A percentile compares a stretch with the other conserved stretches of the same genome.
phyloP scores from a whole-genome alignment of 2,113 vertebrate species.

The Phrynosoma platyrhinos region DNA sequence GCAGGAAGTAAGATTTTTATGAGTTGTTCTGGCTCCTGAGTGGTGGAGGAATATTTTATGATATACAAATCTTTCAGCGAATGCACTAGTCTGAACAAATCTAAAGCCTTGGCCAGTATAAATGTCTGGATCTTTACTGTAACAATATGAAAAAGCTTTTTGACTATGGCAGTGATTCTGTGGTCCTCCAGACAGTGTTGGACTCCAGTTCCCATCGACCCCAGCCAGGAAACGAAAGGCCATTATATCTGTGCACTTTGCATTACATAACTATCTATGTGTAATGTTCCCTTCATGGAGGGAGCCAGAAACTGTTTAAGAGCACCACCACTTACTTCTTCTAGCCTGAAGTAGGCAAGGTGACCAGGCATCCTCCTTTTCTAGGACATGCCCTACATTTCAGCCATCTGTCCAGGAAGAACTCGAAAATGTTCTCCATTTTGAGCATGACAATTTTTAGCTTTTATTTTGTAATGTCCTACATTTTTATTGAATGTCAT shows the following conservation, averaged over 20 bases:
- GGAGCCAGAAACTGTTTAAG: background rate
- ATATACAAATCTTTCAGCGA: background rate
- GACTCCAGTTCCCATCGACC: background rate
- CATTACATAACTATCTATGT: too few relatives aligned
- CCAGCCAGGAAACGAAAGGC: background rate
- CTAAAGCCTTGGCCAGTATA: conserved; percentile 13
- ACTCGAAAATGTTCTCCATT: too few relatives aligned
- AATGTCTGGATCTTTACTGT: background rate
- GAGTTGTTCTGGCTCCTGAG: conserved; percentile 53
- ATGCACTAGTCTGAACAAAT: background rate
- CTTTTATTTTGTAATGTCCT: too few relatives aligned
- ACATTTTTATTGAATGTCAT: too few relatives aligned
- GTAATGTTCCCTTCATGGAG: too few relatives aligned
- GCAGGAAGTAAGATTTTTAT: conserved; percentile 60
- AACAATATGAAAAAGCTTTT: background rate
- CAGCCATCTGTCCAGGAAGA: too few relatives aligned
- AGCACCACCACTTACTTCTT: background rate
- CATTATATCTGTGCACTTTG: too few relatives aligned
- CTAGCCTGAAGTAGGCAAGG: background rate
- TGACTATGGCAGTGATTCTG: background rate
- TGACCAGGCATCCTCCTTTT: too few relatives aligned
- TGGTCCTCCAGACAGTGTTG: too few relatives aligned
- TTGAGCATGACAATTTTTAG: too few relatives aligned
- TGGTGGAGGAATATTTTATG: conserved; percentile 44
- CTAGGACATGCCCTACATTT: too few relatives aligned